phyloP scores from a whole-genome alignment of 2,113 vertebrate genomes.

The Chlamydotis undulata region DNA sequence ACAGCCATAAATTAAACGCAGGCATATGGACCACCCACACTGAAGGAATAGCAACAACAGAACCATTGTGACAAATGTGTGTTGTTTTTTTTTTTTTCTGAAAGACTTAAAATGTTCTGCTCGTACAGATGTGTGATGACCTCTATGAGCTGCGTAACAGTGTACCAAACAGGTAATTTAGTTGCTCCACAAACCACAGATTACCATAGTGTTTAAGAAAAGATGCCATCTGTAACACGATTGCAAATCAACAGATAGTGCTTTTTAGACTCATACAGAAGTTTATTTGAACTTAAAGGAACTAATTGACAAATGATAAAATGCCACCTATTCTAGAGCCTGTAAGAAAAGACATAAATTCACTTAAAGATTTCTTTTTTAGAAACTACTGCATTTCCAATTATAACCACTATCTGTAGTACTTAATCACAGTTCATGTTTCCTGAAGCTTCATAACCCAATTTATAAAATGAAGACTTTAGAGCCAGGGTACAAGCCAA shows the following conservation, averaged over 20 bases:
- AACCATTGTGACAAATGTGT: background rate
- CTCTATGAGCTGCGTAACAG: background rate
- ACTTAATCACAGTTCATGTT: background rate
- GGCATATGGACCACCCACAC: fast-evolving
- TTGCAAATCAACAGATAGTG: background rate
- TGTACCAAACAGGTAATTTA: slow-evolving; percentile 1
- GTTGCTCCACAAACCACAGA: background rate
- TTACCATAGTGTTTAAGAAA: background rate
- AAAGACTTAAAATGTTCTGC: background rate
- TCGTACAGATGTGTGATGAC: slow-evolving; percentile 15
- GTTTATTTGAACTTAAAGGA: background rate
- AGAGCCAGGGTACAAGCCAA: background rate
- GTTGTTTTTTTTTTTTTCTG: background rate
- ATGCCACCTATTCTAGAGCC: background rate
- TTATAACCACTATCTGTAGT: background rate
- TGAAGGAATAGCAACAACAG: background rate
- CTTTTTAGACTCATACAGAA: background rate
- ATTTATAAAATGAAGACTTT: background rate
- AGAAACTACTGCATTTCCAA: background rate
- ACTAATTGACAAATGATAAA: background rate
- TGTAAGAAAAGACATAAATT: background rate
- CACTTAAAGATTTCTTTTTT: background rate
- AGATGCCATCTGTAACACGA: background rate
- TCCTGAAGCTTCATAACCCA: background rate
- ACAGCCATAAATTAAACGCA: background rate